phyloP scores from a whole-genome alignment of 1,140 invertebrate genomes.

The Maconellicoccus hirsutus region DNA sequence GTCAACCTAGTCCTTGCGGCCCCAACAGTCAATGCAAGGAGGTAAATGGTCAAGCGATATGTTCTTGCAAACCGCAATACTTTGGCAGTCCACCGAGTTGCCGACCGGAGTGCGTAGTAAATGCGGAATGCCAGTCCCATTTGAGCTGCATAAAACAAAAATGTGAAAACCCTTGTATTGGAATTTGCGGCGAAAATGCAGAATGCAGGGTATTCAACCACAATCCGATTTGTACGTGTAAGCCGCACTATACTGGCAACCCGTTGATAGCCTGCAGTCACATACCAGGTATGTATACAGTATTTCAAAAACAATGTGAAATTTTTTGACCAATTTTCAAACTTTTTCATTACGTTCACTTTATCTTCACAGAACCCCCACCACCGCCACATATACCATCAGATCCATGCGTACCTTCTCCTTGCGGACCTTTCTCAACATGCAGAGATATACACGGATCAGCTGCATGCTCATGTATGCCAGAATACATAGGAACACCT shows the following conservation, averaged over 20 bases:
- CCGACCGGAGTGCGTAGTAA: conserved; percentile 53
- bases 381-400: conserved; percentile 29
- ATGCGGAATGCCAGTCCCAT: conserved; percentile 48
- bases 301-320: neutral
- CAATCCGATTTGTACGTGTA: conserved; percentile 51
- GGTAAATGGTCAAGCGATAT: conserved; percentile 42
- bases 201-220: conserved; percentile 51
- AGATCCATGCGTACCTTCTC: conserved; percentile 55
- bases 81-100: conserved; percentile 58
- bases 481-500: conserved; percentile 44
- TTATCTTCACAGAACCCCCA: conserved; percentile 24
- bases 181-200: conserved; percentile 54
- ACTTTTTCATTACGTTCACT: neutral
- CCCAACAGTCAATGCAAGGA: conserved; percentile 52
- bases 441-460: conserved; percentile 45
- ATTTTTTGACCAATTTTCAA: neutral
- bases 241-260: conserved; percentile 53
- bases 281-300: conserved; percentile 36
- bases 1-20: conserved; percentile 55
- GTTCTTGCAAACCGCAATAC: conserved; percentile 48
- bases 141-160: conserved; percentile 50
- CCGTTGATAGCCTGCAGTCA: conserved; percentile 50
- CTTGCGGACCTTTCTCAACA: conserved; percentile 51
- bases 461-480: conserved; percentile 48
- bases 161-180: conserved; percentile 58